Evolutionary conservation across 2,797 vertebrate species (phyloP), one percentile per base, ranked within the genome.

Genomic region (Alcedo atthis): DNA sequence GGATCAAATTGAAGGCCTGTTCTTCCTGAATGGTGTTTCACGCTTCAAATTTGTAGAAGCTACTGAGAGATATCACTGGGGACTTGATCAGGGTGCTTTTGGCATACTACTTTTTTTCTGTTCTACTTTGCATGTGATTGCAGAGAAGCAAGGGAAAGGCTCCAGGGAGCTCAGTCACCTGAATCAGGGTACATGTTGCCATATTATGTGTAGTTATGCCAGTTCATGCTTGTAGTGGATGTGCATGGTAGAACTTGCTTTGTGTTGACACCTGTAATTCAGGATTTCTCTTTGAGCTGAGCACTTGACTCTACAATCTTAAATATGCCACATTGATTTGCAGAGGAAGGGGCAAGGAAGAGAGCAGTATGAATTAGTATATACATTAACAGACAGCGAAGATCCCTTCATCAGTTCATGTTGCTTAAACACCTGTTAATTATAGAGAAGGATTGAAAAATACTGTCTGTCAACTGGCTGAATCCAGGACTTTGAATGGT

Each of bases 401-500:
- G 30, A 67, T 19, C 28, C 45, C n/a, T n/a, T 62, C 32, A 35
- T 58, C 26, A 71, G 59, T 54, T 64, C 17, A 7, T 25, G 8
- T 78, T 80, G 37, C 20, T 77, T 85, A 67, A 70, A n/a, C 12
- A 37, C 40, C 59, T 79, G 16, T 71, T 82, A 59, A 46, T 59
- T 73, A 45, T 1, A 5, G 10, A 46, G 35, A 48, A 87, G 42
- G 32, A 51, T 1, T 35, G 26, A 78, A 63, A 66, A 73, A 24
- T 24, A 8, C 26, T n/a, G 24, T 51, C 54, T 58, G 55, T 53
- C 17, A 28, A 12, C 13, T 78, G 58, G 18, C 42, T 81, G 82
- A 32, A 45, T 69, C 26, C 19, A 43, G 51, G 37, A 49, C 0
- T 0, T 7, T 30, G 25, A 19, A 10, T 0, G 1, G 53, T 57